Conservation (phyloP, 2,113 vertebrate species). For the Pardalotus punctatus region DNA sequence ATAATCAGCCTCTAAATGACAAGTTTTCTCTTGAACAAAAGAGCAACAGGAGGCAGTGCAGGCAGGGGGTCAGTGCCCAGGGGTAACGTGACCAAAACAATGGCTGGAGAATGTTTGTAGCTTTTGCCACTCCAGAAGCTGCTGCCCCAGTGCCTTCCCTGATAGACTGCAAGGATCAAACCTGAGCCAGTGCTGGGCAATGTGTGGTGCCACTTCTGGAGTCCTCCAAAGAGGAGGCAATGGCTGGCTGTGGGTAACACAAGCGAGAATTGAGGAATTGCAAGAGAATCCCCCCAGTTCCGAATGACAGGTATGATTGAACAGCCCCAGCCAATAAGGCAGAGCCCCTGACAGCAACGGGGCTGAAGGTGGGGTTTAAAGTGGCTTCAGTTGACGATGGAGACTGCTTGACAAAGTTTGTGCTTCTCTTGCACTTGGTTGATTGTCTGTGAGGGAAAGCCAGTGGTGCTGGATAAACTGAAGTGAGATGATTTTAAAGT, state of each 20-base stretch:
- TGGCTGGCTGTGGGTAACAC: neutral
- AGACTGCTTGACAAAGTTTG: neutral
- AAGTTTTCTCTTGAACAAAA: conserved; percentile 62
- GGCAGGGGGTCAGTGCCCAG: conserved; percentile 14
- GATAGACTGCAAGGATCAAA: neutral
- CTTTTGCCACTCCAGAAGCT: conserved; percentile 30
- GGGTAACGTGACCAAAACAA: conserved; percentile 47
- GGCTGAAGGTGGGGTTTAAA: neutral
- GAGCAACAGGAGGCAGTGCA: conserved; percentile 60
- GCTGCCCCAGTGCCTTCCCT: neutral
- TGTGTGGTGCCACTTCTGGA: neutral
- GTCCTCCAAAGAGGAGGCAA: neutral
- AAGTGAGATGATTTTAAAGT: neutral
- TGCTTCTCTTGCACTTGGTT: neutral
- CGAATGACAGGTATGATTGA: neutral
- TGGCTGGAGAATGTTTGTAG: conserved; percentile 9
- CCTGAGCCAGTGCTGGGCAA: neutral
- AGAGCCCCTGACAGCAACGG: neutral
- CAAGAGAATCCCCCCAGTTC: neutral
- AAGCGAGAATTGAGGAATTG: neutral
- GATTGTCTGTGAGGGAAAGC: neutral
- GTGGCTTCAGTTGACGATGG: neutral
- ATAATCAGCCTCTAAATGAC: conserved; percentile 64
- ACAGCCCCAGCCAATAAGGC: neutral
- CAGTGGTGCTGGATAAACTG: neutral